Evolutionary conservation across 2,797 vertebrate species (phyloP).

Genomic region (Geotrypetes seraphini): DNA sequence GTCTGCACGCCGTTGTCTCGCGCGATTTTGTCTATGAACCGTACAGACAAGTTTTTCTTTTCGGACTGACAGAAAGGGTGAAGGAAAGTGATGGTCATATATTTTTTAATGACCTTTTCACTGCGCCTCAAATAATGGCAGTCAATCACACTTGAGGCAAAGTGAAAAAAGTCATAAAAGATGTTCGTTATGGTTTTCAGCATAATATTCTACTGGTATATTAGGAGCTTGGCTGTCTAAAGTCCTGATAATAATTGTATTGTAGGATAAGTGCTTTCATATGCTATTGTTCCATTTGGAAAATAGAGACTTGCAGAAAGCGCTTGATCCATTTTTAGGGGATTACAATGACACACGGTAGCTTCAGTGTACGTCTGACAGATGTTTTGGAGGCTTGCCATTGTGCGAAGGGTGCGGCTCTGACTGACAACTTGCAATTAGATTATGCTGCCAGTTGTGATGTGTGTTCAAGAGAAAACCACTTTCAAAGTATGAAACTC

Average conservation of each 20-base stretch:
- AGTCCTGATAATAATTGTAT: slow-evolving; percentile 37
- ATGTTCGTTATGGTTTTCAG: no score
- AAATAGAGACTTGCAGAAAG: slow-evolving; percentile 60
- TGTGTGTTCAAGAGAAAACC: slow-evolving; percentile 67
- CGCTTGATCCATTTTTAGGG: slow-evolving; percentile 65
- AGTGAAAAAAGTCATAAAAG: no score
- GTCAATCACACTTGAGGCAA: no score
- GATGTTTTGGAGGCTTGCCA: slow-evolving; percentile 73
- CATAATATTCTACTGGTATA: no score
- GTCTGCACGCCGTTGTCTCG: no score
- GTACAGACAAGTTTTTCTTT: no score
- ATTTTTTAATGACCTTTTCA: no score
- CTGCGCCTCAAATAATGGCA: no score
- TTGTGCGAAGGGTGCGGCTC: slow-evolving; percentile 59
- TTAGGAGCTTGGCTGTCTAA: no score
- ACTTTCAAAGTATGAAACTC: slow-evolving; percentile 65
- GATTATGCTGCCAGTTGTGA: slow-evolving; percentile 61
- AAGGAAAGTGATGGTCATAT: no score
- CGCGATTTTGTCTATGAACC: no score
- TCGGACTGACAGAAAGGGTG: no score
- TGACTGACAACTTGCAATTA: slow-evolving; percentile 67
- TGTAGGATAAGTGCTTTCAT: slow-evolving; percentile 39
- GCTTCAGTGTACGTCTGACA: slow-evolving; percentile 66
- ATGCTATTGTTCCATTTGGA: slow-evolving; percentile 50
- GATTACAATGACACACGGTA: slow-evolving; percentile 73